phyloP scores from a whole-genome alignment of 2,797 vertebrate species.

The Notolepis coatsorum region DNA sequence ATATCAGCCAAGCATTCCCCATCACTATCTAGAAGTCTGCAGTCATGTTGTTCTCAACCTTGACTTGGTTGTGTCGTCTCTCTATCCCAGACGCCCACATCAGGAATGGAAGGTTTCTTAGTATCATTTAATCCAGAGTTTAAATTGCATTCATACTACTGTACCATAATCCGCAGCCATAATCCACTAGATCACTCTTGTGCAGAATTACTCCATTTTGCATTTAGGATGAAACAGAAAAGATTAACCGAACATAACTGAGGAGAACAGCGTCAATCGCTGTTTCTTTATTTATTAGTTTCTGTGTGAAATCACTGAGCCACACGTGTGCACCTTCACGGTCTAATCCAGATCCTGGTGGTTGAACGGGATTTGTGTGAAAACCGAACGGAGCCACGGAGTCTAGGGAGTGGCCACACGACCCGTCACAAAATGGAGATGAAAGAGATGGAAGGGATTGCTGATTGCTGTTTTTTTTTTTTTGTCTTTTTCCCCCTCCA shows the following conservation, averaged over 20 bases:
- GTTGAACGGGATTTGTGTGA: constrained; percentile 65
- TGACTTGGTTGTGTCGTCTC: not conserved
- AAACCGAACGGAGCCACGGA: constrained; percentile 67
- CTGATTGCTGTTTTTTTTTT: too few relatives aligned
- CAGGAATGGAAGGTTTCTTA: not conserved
- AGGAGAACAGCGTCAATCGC: constrained; percentile 27
- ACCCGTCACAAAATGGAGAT: too few relatives aligned
- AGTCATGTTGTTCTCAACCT: constrained; percentile 11
- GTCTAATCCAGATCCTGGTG: constrained; percentile 63
- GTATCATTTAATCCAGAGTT: constrained; percentile 38
- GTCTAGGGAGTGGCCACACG: constrained; percentile 54
- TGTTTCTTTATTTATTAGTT: not conserved
- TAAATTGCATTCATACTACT: constrained; percentile 25
- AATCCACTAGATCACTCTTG: constrained; percentile 52
- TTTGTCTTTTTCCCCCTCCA: too few relatives aligned
- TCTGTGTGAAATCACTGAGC: constrained; percentile 28
- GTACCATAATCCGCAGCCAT: constrained; percentile 34
- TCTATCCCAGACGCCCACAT: not conserved
- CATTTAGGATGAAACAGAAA: constrained; percentile 51
- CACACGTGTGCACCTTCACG: constrained; percentile 58
- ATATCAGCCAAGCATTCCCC: not conserved
- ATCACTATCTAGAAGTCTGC: constrained; percentile 4
- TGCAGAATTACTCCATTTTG: constrained; percentile 49
- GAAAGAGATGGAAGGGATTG: too few relatives aligned
- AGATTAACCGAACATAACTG: constrained; percentile 53